phyloP scores from a whole-genome alignment of 2,888 invertebrate genomes.

The Limnephilus rhombicus region DNA sequence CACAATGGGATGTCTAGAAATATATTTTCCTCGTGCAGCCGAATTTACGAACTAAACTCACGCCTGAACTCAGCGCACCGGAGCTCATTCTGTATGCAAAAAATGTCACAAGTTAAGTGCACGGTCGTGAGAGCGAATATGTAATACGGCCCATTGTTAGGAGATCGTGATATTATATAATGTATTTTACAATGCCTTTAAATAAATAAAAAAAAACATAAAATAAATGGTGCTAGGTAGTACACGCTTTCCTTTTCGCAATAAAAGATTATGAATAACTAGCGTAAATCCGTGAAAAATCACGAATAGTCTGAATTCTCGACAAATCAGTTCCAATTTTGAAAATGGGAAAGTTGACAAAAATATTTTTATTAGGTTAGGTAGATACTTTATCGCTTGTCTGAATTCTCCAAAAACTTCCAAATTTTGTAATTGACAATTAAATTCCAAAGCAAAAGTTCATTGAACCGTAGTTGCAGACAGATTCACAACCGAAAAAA shows the following conservation, averaged over 20 bases:
- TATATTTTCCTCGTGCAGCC: neutral
- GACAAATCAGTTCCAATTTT: too few relatives aligned
- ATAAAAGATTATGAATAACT: neutral
- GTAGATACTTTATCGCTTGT: too few relatives aligned
- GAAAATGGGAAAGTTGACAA: too few relatives aligned
- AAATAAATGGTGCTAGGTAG: neutral
- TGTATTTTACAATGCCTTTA: neutral
- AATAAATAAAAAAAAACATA: neutral
- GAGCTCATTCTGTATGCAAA: slow-evolving; percentile 10
- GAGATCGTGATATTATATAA: neutral
- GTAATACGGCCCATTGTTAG: neutral
- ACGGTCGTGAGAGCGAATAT: slow-evolving; percentile 7
- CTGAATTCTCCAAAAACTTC: too few relatives aligned
- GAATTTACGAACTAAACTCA: slow-evolving; percentile 17
- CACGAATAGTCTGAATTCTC: too few relatives aligned
- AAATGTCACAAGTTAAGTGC: neutral
- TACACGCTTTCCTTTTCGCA: neutral
- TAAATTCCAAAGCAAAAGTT: too few relatives aligned
- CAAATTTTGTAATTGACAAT: too few relatives aligned
- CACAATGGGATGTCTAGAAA: neutral
- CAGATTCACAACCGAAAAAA: too few relatives aligned
- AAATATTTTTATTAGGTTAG: too few relatives aligned
- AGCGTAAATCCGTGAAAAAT: too few relatives aligned
- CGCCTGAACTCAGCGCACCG: slow-evolving; percentile 4
- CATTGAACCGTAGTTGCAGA: too few relatives aligned